Evolutionary conservation across 1,140 invertebrate species (phyloP), one percentile per base, ranked within the genome.

Genomic region (Triops cancriformis): DNA sequence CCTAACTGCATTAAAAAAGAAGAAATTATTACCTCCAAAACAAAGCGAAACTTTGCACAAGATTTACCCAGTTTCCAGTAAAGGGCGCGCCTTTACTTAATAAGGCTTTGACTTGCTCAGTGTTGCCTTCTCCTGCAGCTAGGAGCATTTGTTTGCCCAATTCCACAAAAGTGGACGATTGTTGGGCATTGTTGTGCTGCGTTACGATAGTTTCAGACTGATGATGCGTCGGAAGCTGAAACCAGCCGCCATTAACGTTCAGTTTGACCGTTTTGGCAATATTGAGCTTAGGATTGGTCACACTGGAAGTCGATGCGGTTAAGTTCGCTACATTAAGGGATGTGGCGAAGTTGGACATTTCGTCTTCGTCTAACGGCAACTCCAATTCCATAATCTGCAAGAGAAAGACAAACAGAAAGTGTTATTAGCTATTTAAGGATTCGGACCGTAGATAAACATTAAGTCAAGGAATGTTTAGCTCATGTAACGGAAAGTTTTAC

Each of bases 31-130:
- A n/a, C 18, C 9, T 14, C 1, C 0, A 42, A 9, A 4, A 76
- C 18, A 10, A 75, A 26, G 51, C 10, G 1, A 31, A 26, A 43
- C 9, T 42, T 23, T 76, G 76, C n/a, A n/a, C n/a, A n/a, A 78
- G 73, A 82, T 82, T 84, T 86, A 94, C 93, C 94, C 94, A 96
- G 84, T 97, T 94, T 23, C 94, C 92, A 0, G 93, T 94, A 81
- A 97, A 96, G 1, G 94, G 95, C 41, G 95, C 94, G 73, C 95
- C 95, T 85, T 91, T 90, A 26, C 88, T 89, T 87, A 97, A 92
- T 18, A 96, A 87, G n/a, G 90, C 87, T 78, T 91, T 86, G 1
- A 97, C 92, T 80, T 89, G 88, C 73, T 90, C 88, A 1, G 91
- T 90, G 83, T 96, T 90, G 7, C 94, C 94, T 82, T 90, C 88